Base-by-base conservation (phyloP, 37 sponge, comb jelly and placozoan genomes). In the Haliclona indistincta region DNA sequence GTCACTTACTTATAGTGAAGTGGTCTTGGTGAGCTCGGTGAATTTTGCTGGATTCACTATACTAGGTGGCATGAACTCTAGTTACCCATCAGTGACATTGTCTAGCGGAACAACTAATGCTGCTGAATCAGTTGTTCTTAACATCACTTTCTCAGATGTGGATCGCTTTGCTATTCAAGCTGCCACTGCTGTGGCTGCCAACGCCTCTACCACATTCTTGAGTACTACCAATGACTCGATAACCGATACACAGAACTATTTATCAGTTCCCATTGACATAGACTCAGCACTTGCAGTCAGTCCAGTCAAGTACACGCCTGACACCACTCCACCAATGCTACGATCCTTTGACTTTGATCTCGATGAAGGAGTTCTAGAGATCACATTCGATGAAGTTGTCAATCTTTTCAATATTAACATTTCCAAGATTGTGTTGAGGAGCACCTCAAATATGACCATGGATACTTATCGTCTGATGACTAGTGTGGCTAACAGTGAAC, bases 351-450 rank as follows among this genome's bases (percentile, higher is more conserved):
- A 67, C 6, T 55, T 95, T 36, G 93, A 95, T 52, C 79, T 95
- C 5, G 82, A 88, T 54, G 53, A 56, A 71, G 96, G 93, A 4
- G 32, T 43, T 2, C 56, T 95, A 0, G 22, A 58, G 0, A 60
- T 95, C 47, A 82, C 66, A 19, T 95, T 95, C 52, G 49, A 76
- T 63, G 92, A 95, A 75, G 86, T 91, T 36, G 79, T 95, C 15
- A 64, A 76, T 60, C 61, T 63, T 2, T 56, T 61, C 33, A 28
- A 44, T 34, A 40, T 89, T 7, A 32, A 52, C 4, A 63, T 82
- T 19, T 41, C 66, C 5, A 58, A 37, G 22, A 71, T 95, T 41
- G 70, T 91, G 5, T 64, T 95, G 5, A 78, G 80, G 38, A 79
- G 70, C 38, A 73, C 30, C 36, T 29, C 43, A 41, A 79, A 58